Evolutionary conservation across 2,797 vertebrate species (phyloP).

Genomic region (Morelia viridis): DNA sequence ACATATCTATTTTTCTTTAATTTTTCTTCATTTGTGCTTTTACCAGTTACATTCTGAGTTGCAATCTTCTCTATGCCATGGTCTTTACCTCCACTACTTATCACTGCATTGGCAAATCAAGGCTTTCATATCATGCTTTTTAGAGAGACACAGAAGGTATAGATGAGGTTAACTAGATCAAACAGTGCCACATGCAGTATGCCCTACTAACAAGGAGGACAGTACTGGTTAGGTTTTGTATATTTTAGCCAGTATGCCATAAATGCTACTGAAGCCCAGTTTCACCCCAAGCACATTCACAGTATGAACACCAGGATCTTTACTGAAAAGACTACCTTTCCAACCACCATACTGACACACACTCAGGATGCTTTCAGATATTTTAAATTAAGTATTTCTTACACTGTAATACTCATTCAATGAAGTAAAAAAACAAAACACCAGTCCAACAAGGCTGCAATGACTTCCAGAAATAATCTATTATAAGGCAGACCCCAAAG

Average conservation of each 20-base stretch:
- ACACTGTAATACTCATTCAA: not conserved
- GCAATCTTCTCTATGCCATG: not conserved
- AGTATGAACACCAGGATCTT: not conserved
- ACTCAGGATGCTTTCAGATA: not conserved
- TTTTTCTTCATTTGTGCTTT: not conserved
- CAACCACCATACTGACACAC: not conserved
- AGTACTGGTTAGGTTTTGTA: not conserved
- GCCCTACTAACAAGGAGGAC: not conserved
- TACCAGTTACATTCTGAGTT: not conserved
- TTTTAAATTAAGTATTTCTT: not conserved
- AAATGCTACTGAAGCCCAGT: not conserved
- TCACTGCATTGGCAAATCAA: not conserved
- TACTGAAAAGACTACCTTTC: not conserved
- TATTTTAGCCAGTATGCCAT: not conserved
- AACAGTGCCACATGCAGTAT: not conserved
- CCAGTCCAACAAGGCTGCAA: not conserved
- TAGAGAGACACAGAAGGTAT: not conserved
- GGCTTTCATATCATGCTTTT: not conserved
- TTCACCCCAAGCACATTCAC: not conserved
- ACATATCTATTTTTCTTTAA: not conserved
- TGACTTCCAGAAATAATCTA: not conserved
- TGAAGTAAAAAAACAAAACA: not conserved
- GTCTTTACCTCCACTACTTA: not conserved
- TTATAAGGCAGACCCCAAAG: not conserved
- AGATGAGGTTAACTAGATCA: not conserved